Evolutionary conservation across 2,113 vertebrate species (phyloP).

Genomic region (Gobio gobio): DNA sequence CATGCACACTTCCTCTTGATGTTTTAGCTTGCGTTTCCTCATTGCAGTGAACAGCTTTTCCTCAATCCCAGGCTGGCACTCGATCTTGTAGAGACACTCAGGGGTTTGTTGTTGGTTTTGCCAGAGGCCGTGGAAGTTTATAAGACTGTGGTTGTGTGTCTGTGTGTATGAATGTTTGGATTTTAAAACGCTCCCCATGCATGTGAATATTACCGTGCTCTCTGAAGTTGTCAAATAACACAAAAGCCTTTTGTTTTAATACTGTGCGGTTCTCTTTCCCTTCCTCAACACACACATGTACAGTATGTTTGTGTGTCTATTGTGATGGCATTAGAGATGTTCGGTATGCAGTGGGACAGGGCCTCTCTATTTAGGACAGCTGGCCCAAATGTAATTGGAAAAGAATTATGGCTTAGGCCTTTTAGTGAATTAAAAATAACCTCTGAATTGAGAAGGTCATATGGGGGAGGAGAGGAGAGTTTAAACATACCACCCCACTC

Average conservation of each 20-base stretch:
- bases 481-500: not conserved
- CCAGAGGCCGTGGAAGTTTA: conserved; percentile 26
- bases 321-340: conserved; percentile 40
- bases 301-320: conserved; percentile 30
- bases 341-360: conserved; percentile 41
- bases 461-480: conserved; percentile 9
- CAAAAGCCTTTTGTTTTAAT: conserved; percentile 55
- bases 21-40: conserved; percentile 33
- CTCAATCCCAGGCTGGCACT: not conserved
- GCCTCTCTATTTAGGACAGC: conserved; percentile 47
- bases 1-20: conserved; percentile 26
- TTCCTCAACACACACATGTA: conserved; percentile 11
- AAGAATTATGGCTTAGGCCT: conserved; percentile 48
- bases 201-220: conserved; percentile 16
- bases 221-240: conserved; percentile 48
- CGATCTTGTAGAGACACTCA: not conserved
- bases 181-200: conserved; percentile 25
- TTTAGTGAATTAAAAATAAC: conserved; percentile 60
- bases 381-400: conserved; percentile 56
- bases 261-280: conserved; percentile 25
- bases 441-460: conserved; percentile 27
- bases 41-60: not conserved
- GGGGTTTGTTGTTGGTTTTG: conserved; percentile 41
- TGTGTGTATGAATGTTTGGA: conserved; percentile 26
- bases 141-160: conserved; percentile 43